Evolutionary conservation across 1,140 invertebrate species (phyloP).

Genomic region (Zaprionus davidi): DNA sequence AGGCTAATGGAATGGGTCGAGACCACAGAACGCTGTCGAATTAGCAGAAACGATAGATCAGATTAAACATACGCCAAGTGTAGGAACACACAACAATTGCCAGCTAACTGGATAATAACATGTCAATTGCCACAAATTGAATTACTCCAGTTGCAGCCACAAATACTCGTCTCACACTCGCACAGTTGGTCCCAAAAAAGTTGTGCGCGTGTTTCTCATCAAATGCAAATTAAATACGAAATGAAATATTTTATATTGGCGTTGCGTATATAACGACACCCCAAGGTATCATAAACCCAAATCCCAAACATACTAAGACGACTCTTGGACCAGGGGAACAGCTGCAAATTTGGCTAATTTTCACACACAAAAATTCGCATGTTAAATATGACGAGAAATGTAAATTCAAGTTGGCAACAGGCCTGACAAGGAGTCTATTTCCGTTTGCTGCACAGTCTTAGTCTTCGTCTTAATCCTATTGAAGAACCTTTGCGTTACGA

Average conservation of each 20-base stretch:
- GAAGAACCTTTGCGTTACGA: neutral
- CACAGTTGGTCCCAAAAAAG: neutral
- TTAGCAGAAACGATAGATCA: slow-evolving; percentile 31
- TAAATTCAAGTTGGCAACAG: neutral
- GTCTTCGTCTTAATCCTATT: neutral
- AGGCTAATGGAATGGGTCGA: slow-evolving; percentile 94
- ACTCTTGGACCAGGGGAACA: neutral
- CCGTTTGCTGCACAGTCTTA: neutral
- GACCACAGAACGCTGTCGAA: slow-evolving; percentile 92
- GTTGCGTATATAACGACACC: slow-evolving; percentile 61
- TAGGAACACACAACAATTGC: neutral
- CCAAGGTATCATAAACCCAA: slow-evolving; percentile 74
- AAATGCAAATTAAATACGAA: slow-evolving; percentile 46
- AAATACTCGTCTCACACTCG: neutral
- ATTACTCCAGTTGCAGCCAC: neutral
- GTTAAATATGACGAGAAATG: neutral
- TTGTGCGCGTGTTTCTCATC: slow-evolving; percentile 30
- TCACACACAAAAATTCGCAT: slow-evolving; percentile 6
- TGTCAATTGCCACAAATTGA: neutral
- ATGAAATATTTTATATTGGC: slow-evolving; percentile 29
- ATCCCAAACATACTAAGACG: slow-evolving; percentile 39
- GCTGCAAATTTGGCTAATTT: slow-evolving; percentile 34
- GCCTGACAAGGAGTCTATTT: neutral
- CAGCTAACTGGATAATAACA: neutral
- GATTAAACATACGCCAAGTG: slow-evolving; percentile 38